These are phyloP conservation scores for Acanthurus leucopareius DNA, from an alignment of 2,797 vertebrate species.

Conservation along the genomic window DNA sequence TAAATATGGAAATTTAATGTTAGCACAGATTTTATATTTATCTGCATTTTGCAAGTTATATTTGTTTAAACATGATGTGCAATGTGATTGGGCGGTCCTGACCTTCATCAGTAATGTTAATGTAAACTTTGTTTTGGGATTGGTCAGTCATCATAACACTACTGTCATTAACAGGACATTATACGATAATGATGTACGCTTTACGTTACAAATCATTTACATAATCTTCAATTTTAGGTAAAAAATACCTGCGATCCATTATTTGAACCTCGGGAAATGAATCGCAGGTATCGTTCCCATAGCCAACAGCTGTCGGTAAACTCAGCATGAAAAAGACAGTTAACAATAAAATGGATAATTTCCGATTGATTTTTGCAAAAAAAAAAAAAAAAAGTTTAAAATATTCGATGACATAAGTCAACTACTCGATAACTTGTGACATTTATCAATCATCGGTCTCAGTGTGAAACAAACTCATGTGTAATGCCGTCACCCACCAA, in stretches of 20 bases:
- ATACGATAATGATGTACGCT: too few species aligned
- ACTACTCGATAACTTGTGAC: rapidly evolving
- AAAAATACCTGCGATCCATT: not conserved
- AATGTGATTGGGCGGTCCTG: too few species aligned
- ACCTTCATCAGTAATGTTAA: too few species aligned
- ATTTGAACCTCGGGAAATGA: too few species aligned
- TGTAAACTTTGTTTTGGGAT: too few species aligned
- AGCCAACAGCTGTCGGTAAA: too few species aligned
- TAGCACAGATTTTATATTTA: not conserved
- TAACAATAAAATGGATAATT: not conserved
- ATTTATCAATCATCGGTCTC: not conserved
- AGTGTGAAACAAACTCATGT: not conserved
- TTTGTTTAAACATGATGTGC: too few species aligned
- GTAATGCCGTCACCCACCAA: not conserved
- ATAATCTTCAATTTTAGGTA: not conserved
- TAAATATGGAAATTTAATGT: not conserved
- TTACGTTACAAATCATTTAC: not conserved
- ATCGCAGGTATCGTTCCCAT: too few species aligned
- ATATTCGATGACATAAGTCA: not conserved
- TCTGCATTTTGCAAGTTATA: not conserved
- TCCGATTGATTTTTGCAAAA: too few species aligned
- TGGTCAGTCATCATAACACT: not conserved
- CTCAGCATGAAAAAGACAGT: not conserved
- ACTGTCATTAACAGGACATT: too few species aligned
- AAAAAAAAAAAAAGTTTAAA: too few species aligned